Evolutionary conservation across 2,113 vertebrate genomes (phyloP).

Genomic region (pig (Sus scrofa)): DNA sequence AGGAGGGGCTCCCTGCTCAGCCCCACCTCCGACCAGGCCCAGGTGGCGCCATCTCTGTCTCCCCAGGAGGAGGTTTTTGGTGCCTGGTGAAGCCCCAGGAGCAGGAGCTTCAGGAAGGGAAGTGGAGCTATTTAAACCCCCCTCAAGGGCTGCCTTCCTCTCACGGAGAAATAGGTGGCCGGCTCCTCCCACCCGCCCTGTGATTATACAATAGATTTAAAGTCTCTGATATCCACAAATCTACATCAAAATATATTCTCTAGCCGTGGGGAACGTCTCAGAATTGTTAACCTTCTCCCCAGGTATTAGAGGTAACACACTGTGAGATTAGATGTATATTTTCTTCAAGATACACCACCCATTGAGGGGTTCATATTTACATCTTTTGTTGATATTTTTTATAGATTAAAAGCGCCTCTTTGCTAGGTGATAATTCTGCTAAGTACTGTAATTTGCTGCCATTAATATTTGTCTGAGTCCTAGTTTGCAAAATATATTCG

Average conservation of each 20-base stretch:
- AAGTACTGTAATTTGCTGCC: conserved; percentile 94
- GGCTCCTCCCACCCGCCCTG: conserved; percentile 86
- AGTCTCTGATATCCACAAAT: conserved; percentile 91
- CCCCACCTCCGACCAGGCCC: too few species aligned
- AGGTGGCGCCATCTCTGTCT: background rate
- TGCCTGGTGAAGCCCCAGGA: fast-evolving
- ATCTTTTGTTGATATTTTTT: conserved; percentile 94
- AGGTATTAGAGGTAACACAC: conserved; percentile 90
- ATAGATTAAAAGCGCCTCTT: conserved; percentile 93
- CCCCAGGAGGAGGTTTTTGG: background rate
- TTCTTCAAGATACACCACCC: conserved; percentile 92
- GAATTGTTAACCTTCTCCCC: conserved; percentile 93
- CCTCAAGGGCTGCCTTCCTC: conserved; percentile 73
- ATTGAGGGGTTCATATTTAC: conserved; percentile 92
- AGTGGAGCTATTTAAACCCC: background rate
- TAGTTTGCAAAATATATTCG: conserved; percentile 93
- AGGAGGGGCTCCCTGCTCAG: background rate
- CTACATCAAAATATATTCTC: conserved; percentile 91
- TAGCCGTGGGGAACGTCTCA: conserved; percentile 89
- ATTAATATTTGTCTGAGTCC: conserved; percentile 94
- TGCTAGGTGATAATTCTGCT: conserved; percentile 93
- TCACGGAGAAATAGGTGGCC: conserved; percentile 82
- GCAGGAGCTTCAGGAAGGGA: background rate
- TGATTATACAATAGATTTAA: conserved; percentile 91
- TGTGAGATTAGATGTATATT: conserved; percentile 94